These are phyloP conservation scores for Thalassarche chlororhynchos DNA, from an alignment of 2,113 vertebrate species.

Conservation along the genomic window DNA sequence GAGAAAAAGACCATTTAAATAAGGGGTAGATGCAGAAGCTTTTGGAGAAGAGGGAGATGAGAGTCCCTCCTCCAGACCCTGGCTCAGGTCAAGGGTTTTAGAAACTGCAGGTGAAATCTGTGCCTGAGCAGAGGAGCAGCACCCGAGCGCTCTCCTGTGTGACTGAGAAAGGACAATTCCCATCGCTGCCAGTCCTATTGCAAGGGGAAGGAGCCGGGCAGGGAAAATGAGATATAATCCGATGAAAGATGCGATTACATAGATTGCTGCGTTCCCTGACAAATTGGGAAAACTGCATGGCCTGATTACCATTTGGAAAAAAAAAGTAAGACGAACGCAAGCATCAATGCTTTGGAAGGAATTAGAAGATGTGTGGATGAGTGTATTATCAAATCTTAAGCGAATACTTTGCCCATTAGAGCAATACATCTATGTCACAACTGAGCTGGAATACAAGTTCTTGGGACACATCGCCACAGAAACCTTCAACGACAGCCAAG, in stretches of 20 bases:
- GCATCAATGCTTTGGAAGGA: not conserved
- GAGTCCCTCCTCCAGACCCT: not conserved
- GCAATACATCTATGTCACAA: not conserved
- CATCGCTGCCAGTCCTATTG: not conserved
- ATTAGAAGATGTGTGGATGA: not conserved
- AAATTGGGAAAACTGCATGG: not conserved
- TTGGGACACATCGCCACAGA: not conserved
- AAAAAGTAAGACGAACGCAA: not conserved
- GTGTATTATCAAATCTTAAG: not conserved
- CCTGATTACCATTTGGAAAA: not conserved
- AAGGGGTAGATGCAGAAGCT: not conserved
- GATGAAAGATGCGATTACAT: not conserved
- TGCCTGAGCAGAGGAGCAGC: not conserved
- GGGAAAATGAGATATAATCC: not conserved
- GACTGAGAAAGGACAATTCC: not conserved
- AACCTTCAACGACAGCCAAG: not conserved
- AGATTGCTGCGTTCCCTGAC: not conserved
- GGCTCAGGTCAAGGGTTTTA: not conserved
- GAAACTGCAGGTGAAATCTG: not conserved
- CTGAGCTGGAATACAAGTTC: not conserved
- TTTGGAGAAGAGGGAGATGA: not conserved
- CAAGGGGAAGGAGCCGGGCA: not conserved
- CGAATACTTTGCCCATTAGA: not conserved
- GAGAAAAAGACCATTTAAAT: not conserved
- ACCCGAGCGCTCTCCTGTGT: rapidly evolving